Evolutionary conservation across 2,888 invertebrate genomes (phyloP).

Genomic region (Trichopria drosophilae): DNA sequence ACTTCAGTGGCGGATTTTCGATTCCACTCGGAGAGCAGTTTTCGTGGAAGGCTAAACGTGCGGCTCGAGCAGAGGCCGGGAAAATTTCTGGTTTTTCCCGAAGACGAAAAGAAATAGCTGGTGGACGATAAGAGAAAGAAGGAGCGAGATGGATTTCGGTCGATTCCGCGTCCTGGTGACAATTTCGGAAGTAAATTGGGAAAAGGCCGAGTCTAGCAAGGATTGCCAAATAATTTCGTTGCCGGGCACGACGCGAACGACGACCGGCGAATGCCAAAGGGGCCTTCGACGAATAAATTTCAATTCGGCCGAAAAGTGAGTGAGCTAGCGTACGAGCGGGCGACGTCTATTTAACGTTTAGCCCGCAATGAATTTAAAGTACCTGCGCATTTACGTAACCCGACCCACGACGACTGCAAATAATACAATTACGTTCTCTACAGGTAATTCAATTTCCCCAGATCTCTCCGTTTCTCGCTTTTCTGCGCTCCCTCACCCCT

Average conservation of each 20-base stretch:
- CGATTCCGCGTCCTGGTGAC: conserved; percentile 12
- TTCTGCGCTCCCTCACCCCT: conserved; percentile 7
- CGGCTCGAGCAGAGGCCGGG: conserved; percentile 20
- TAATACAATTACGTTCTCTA: conserved; percentile 47
- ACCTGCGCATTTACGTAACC: conserved; percentile 45
- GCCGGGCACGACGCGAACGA: conserved; percentile 22
- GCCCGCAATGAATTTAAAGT: conserved; percentile 43
- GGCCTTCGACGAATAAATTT: conserved; percentile 40
- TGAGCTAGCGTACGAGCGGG: conserved; percentile 21
- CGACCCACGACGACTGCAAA: conserved; percentile 40
- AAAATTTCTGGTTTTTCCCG: conserved; percentile 15
- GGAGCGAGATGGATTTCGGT: not conserved
- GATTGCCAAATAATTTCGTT: conserved; percentile 32
- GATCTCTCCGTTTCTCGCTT: conserved; percentile 19
- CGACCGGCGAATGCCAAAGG: conserved; percentile 36
- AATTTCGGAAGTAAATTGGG: conserved; percentile 27
- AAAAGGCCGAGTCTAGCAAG: conserved; percentile 15
- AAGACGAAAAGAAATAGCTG: no score
- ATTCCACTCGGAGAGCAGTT: conserved; percentile 29
- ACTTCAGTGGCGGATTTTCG: conserved; percentile 30
- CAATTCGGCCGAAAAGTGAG: conserved; percentile 38
- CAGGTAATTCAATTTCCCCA: conserved; percentile 45
- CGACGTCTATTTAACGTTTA: conserved; percentile 37
- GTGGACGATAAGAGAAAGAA: conserved; percentile 8
- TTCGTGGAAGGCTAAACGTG: conserved; percentile 30